Conservation (phyloP, 2,113 vertebrate species). For the Lophochroa leadbeateri region DNA sequence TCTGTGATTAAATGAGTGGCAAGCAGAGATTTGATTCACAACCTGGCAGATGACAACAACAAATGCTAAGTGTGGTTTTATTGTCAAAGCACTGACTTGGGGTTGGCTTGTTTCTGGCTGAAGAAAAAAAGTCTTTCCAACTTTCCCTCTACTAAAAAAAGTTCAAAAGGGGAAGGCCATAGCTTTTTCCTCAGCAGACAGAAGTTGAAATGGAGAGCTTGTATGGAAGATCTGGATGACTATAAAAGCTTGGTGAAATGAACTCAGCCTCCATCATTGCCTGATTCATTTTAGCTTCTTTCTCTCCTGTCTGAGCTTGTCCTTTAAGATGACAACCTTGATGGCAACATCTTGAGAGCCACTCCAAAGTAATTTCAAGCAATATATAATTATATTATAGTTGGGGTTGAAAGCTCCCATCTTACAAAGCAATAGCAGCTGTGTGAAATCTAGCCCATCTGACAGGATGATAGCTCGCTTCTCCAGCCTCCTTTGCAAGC, state of each 20-base stretch:
- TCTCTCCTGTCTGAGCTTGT: not conserved
- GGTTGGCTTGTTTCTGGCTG: not conserved
- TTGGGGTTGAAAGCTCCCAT: not conserved
- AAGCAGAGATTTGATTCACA: not conserved
- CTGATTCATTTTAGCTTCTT: not conserved
- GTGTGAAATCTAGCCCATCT: not conserved
- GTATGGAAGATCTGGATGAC: not conserved
- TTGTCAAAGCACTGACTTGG: not conserved
- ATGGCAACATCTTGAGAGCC: not conserved
- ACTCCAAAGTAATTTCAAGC: constrained; percentile 11
- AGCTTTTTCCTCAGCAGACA: not conserved
- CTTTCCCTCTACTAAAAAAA: not conserved
- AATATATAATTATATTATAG: not conserved
- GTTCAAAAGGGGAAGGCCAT: not conserved
- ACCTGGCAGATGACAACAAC: not conserved
- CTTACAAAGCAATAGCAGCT: not conserved
- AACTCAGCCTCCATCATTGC: not conserved
- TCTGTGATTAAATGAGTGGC: not conserved
- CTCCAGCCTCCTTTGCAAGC: not conserved
- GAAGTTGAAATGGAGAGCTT: not conserved
- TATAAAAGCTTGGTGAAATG: not conserved
- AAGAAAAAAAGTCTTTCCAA: not conserved
- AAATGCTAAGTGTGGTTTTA: not conserved
- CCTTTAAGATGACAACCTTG: not conserved
- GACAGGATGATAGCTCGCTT: not conserved